Evolutionary conservation across 92 coral and sea anemone genomes (phyloP).

Genomic region (Bergia sp.): DNA sequence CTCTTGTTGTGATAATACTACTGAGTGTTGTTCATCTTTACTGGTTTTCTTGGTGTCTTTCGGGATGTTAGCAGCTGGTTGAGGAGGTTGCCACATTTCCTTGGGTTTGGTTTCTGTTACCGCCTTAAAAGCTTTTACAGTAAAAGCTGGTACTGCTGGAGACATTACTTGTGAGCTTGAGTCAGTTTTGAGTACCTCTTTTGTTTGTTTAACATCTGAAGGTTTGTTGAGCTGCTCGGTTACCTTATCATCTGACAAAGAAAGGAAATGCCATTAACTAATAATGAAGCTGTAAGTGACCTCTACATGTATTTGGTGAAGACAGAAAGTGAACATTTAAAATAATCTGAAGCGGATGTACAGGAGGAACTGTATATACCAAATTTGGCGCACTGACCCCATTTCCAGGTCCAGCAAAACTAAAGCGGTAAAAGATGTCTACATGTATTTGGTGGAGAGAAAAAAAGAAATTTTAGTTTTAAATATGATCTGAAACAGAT

Average conservation of each 20-base stretch:
- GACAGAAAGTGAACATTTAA: no score
- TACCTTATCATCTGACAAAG: not conserved
- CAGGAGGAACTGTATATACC: no score
- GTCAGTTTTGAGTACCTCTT: slow-evolving; percentile 2
- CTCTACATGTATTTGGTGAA: no score
- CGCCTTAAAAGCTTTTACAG: not conserved
- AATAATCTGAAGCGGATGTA: no score
- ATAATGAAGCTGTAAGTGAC: not conserved
- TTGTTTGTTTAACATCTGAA: slow-evolving; percentile 5
- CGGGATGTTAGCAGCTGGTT: not conserved
- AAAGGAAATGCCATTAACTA: not conserved
- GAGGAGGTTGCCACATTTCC: slow-evolving; percentile 10
- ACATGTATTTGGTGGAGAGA: no score
- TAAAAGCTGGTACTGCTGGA: not conserved
- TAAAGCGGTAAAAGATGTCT: no score
- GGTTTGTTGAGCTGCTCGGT: not conserved
- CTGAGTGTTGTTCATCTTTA: not conserved
- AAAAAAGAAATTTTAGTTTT: no score
- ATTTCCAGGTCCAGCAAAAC: no score
- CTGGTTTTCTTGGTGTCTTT: not conserved
- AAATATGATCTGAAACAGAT: no score
- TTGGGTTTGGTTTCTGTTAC: not conserved
- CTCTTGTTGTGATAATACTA: not conserved
- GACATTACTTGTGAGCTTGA: not conserved
- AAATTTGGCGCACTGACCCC: no score